A percentile compares a stretch with the other conserved stretches of the same genome.
These are phyloP conservation scores for Temnothorax longispinosus DNA, from an alignment of 1,140 invertebrate species.

Conservation along the genomic window DNA sequence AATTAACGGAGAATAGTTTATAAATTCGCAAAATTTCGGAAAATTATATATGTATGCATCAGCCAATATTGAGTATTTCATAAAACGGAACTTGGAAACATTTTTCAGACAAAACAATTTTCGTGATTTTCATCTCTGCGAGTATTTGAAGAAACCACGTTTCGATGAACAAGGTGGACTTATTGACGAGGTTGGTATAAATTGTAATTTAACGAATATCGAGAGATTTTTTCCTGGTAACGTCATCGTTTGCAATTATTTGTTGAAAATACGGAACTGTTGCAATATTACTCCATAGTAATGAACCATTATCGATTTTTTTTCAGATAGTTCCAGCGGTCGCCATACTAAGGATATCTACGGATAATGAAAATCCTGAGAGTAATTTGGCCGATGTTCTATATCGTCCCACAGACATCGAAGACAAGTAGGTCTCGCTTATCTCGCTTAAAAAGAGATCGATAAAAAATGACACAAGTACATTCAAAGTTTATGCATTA, in stretches of 20 bases:
- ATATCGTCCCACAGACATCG: conserved; percentile 87
- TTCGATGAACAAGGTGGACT: conserved; percentile 45
- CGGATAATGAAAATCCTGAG: conserved; percentile 89
- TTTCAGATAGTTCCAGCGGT: conserved; percentile 88
- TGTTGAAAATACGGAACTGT: background rate
- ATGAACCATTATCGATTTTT: conserved; percentile 31
- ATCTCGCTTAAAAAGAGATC: background rate
- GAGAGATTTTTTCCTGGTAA: background rate
- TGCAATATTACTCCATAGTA: background rate
- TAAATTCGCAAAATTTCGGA: background rate
- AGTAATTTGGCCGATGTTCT: conserved; percentile 91
- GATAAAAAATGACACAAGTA: background rate
- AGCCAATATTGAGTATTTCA: background rate
- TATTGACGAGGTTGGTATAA: conserved; percentile 65
- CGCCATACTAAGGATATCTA: conserved; percentile 92
- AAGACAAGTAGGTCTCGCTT: conserved; percentile 20
- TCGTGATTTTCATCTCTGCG: conserved; percentile 65
- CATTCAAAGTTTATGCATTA: background rate
- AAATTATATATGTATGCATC: background rate
- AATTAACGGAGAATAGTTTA: background rate
- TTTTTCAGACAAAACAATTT: conserved; percentile 48
- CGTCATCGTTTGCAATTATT: background rate
- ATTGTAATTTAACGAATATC: background rate
- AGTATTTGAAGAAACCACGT: conserved; percentile 49
- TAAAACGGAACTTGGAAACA: background rate